phyloP scores from a whole-genome alignment of 2,113 vertebrate species.

The Apeltes quadracus region DNA sequence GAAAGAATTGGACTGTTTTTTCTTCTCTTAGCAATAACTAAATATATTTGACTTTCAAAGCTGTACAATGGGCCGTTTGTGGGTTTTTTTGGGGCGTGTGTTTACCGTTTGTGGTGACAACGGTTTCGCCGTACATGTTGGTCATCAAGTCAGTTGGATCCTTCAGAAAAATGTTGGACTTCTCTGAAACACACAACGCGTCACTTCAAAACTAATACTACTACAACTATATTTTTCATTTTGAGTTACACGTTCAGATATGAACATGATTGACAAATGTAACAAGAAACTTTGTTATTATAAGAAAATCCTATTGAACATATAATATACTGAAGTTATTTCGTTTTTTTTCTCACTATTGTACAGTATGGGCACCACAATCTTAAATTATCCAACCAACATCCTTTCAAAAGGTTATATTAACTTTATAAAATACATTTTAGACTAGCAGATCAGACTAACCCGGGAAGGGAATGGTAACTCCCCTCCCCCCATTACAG shows the following conservation, averaged over 20 bases:
- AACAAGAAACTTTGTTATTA: background rate
- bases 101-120: slow-evolving; percentile 75
- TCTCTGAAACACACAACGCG: slow-evolving; percentile 62
- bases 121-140: slow-evolving; percentile 73
- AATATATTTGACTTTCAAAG: background rate
- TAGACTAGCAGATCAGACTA: too few species aligned
- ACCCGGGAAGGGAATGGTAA: too few species aligned
- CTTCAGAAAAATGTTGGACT: slow-evolving; percentile 67
- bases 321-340: background rate
- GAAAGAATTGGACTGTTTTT: background rate
- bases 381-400: background rate
- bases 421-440: too few species aligned
- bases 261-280: background rate
- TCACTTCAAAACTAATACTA: background rate
- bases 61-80: background rate
- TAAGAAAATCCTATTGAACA: background rate
- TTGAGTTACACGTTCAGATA: background rate
- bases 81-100: background rate
- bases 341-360: background rate
- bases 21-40: background rate
- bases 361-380: background rate
- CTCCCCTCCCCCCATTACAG: too few species aligned
- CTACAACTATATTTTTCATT: background rate
- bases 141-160: slow-evolving; percentile 76
- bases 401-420: background rate